These are phyloP conservation scores for Sinella curviseta DNA, from an alignment of 1,140 invertebrate species.

Conservation along the genomic window DNA sequence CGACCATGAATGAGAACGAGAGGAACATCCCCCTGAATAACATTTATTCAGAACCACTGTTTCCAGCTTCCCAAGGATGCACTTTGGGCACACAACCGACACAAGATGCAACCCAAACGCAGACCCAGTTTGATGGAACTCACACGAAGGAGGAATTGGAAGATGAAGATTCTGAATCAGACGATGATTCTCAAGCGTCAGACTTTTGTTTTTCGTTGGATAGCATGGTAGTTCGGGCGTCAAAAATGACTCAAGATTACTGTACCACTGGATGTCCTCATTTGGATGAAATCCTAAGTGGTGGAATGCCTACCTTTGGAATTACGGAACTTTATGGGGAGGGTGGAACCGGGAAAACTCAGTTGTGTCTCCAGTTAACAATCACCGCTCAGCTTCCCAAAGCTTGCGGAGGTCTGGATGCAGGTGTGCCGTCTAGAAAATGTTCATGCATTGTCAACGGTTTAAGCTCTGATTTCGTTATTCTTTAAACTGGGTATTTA, in stretches of 20 bases:
- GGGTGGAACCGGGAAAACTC: slow-evolving; percentile 83
- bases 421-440: slow-evolving; percentile 53
- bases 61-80: background rate
- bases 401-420: slow-evolving; percentile 55
- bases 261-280: slow-evolving; percentile 46
- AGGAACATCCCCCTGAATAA: background rate
- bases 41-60: slow-evolving; percentile 7
- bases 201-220: background rate
- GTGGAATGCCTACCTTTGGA: slow-evolving; percentile 71
- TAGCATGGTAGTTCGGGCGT: background rate
- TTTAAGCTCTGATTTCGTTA: background rate
- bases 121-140: background rate
- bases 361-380: slow-evolving; percentile 74
- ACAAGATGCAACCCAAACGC: background rate
- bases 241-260: slow-evolving; percentile 16
- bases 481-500: too few species aligned
- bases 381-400: slow-evolving; percentile 62
- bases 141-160: background rate
- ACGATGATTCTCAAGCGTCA: background rate
- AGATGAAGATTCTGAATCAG: background rate
- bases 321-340: slow-evolving; percentile 81
- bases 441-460: background rate
- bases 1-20: background rate
- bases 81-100: background rate
- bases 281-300: slow-evolving; percentile 65